phyloP scores from a whole-genome alignment of 1,140 invertebrate species.

The Drosophila repletoides region DNA sequence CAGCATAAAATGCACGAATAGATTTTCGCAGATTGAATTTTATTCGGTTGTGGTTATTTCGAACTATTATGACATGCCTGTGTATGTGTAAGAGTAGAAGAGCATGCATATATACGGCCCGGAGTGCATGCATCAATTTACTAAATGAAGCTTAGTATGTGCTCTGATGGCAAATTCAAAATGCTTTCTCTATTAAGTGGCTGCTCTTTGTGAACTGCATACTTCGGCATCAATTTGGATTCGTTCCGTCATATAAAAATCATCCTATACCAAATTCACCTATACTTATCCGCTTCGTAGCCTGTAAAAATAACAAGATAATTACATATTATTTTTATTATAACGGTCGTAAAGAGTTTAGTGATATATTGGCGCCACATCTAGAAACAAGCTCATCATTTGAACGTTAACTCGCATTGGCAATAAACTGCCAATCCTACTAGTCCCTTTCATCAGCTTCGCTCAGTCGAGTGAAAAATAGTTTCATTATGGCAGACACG shows the following conservation, averaged over 20 bases:
- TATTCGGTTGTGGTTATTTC: slow-evolving; percentile 69
- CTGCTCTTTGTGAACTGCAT: slow-evolving; percentile 51
- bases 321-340: too few species aligned
- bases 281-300: too few species aligned
- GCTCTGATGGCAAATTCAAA: slow-evolving; percentile 27
- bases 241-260: slow-evolving; percentile 20
- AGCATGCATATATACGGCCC: slow-evolving; percentile 22
- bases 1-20: slow-evolving; percentile 70
- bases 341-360: too few species aligned
- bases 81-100: background rate
- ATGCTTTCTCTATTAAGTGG: slow-evolving; percentile 47
- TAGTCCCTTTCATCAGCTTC: background rate
- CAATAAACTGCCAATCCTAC: background rate
- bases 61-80: slow-evolving; percentile 48
- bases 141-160: slow-evolving; percentile 54
- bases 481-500: slow-evolving; percentile 46
- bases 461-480: slow-evolving; percentile 62
- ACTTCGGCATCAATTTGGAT: slow-evolving; percentile 49
- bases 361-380: too few species aligned
- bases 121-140: slow-evolving; percentile 68
- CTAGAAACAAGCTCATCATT: too few species aligned
- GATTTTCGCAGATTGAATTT: slow-evolving; percentile 75
- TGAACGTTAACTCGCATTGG: too few species aligned
- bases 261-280: too few species aligned
- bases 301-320: too few species aligned